Evolutionary conservation across 2,888 invertebrate species (phyloP).

Genomic region (Drosophila pseudotakahashii): DNA sequence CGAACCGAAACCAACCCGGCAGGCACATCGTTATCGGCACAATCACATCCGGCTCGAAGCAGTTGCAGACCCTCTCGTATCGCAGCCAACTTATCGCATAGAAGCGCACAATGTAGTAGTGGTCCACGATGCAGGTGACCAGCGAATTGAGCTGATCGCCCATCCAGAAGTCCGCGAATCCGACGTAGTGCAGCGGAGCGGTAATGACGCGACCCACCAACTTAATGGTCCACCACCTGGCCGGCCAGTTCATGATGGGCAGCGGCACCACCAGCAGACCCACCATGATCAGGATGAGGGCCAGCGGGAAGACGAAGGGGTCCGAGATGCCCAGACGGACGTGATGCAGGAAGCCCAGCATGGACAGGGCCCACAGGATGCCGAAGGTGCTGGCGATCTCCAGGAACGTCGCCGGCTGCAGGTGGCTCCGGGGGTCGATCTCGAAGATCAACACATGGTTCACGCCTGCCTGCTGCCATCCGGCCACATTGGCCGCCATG

Average conservation of each 20-base stretch:
- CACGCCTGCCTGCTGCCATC: conserved; percentile 98
- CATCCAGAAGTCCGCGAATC: conserved; percentile 99
- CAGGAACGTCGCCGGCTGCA: conserved; percentile 95
- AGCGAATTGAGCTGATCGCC: conserved; percentile 97
- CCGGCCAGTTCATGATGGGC: conserved; percentile 94
- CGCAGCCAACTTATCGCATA: conserved; percentile 86
- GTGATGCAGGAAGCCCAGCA: conserved; percentile 88
- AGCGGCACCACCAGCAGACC: conserved; percentile 95
- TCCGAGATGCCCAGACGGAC: conserved; percentile 91
- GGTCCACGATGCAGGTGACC: conserved; percentile 93
- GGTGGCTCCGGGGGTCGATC: conserved; percentile 95
- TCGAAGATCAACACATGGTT: conserved; percentile 99
- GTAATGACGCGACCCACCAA: conserved; percentile 89
- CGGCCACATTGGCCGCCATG: conserved; percentile 97
- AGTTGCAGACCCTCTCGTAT: conserved; percentile 3
- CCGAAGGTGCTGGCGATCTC: conserved; percentile 95
- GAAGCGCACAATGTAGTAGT: conserved; percentile 96
- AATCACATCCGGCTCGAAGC: conserved; percentile 88
- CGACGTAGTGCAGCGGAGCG: conserved; percentile 95
- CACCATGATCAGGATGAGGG: conserved; percentile 90
- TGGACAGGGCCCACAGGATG: conserved; percentile 95
- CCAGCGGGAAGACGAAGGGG: conserved; percentile 94
- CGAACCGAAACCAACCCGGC: conserved; percentile 99
- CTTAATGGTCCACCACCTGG: conserved; percentile 90
- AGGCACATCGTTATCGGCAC: conserved; percentile 94